These are phyloP conservation scores for Myotis vivesi DNA, from an alignment of 2,797 vertebrate species.

Conservation along the genomic window DNA sequence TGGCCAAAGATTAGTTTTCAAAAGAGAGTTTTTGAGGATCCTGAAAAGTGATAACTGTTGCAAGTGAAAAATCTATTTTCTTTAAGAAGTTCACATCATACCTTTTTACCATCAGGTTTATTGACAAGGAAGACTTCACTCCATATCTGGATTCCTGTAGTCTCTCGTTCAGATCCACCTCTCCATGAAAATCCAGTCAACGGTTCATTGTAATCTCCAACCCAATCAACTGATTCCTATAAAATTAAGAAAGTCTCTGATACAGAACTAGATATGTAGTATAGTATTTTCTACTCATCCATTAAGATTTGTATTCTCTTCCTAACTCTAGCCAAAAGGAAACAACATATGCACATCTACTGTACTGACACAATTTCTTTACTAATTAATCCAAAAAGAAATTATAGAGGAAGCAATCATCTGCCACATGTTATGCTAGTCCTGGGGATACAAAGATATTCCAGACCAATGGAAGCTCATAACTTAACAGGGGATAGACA, in stretches of 20 bases:
- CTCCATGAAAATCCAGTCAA: conserved; percentile 98
- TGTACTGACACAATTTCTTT: conserved; percentile 32
- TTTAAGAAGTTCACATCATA: conserved; percentile 70
- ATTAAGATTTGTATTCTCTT: conserved; percentile 2
- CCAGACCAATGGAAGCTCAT: not conserved
- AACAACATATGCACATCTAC: not conserved
- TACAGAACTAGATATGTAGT: not conserved
- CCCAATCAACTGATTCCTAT: conserved; percentile 92
- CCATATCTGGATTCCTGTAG: conserved; percentile 99
- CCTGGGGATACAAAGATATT: not conserved
- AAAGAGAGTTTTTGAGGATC: conserved; percentile 29
- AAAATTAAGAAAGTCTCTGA: conserved; percentile 62
- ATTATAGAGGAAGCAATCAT: conserved; percentile 17
- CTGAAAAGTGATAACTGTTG: conserved; percentile 25
- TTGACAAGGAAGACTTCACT: conserved; percentile 97
- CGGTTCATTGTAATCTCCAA: conserved; percentile 94
- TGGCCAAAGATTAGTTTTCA: conserved; percentile 25
- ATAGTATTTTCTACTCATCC: not conserved
- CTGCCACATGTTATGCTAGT: conserved; percentile 2
- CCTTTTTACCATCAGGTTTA: conserved; percentile 95
- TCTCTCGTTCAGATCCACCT: conserved; percentile 97
- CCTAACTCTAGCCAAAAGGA: conserved; percentile 36
- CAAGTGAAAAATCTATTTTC: conserved; percentile 41
- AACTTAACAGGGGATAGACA: not conserved
- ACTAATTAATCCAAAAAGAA: conserved; percentile 38